Conservation (phyloP, 2,888 invertebrate species). For the Magallana nippona region DNA sequence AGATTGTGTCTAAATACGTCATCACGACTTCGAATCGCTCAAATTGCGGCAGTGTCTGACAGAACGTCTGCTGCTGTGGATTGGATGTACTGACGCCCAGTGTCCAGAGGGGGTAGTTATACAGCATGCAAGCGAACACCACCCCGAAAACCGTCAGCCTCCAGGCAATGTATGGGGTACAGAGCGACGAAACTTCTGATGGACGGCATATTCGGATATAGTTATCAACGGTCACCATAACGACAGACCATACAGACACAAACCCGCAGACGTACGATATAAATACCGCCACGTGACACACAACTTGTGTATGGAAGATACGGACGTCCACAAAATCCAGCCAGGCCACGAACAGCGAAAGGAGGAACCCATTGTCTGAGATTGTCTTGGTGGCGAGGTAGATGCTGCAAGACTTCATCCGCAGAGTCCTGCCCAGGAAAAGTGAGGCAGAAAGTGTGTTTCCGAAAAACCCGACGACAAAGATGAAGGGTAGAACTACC, state of each 20-base stretch:
- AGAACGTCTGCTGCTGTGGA: conserved; percentile 47
- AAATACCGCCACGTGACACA: conserved; percentile 60
- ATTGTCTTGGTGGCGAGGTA: conserved; percentile 89
- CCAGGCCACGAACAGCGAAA: conserved; percentile 83
- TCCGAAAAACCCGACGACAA: conserved; percentile 85
- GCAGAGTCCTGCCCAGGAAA: conserved; percentile 86
- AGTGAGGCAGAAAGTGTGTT: conserved; percentile 88
- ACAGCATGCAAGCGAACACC: conserved; percentile 55
- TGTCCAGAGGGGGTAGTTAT: conserved; percentile 68
- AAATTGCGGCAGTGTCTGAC: conserved; percentile 54
- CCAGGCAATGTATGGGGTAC: conserved; percentile 63
- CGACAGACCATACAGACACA: conserved; percentile 91
- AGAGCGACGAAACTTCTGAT: conserved; percentile 80
- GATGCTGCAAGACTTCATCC: conserved; percentile 87
- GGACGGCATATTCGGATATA: conserved; percentile 91
- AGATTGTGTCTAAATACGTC: conserved; percentile 59
- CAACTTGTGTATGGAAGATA: conserved; percentile 78
- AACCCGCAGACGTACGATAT: conserved; percentile 85
- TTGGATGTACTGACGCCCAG: conserved; percentile 39
- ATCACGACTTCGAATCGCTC: conserved; percentile 54
- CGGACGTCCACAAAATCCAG: conserved; percentile 53
- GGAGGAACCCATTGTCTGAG: conserved; percentile 88
- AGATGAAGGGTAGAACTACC: conserved; percentile 54
- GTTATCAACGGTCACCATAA: conserved; percentile 91
- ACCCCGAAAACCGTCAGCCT: conserved; percentile 54